Evolutionary conservation across 2,888 invertebrate species (phyloP), one percentile per base, ranked within the genome.

Genomic region (Ferdinandea cuprea): DNA sequence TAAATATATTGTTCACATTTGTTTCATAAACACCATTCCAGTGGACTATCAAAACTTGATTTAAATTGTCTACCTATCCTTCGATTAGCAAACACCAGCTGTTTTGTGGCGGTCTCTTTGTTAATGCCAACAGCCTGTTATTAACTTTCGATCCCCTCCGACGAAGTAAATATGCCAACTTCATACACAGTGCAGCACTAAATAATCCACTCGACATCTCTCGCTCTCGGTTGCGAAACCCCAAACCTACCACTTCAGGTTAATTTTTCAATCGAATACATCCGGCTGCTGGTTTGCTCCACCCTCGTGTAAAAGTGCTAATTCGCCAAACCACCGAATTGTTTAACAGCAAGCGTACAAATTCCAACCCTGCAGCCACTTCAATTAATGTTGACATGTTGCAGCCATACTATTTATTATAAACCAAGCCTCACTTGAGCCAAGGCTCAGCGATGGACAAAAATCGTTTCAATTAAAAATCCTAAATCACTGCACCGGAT

Each of bases 381-480:
- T 81, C 66, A 66, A 66, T 77, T 71, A 56, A 65, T 59, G 71
- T 59, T 69, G 80, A 74, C 68, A 74, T 50, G 71, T 44, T 15
- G 63, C 61, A 40, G 48, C 61, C 17, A 40, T 61, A 69, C n/a
- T n/a, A n/a, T n/a, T n/a, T n/a, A n/a, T n/a, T n/a, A 50, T 69
- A 61, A 76, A 42, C 52, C 76, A 59, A 65, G 59, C 76, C 65
- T 80, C 37, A 48, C 44, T 76, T 54, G 9, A 48, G 50, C 28
- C 44, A 40, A 30, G 5, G 30, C 32, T 56, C 19, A 52, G 65
- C 42, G 32, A 58, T 71, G 35, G 13, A 72, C 11, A 56, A 48
- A 72, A 74, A 74, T 69, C 69, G 48, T 80, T 80, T 74, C 69
- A 80, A 76, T 76, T 80, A 80, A 76, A 76, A 80, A 65, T 80